These are phyloP conservation scores for Seriola dumerili DNA, from an alignment of 2,113 vertebrate genomes.

Conservation along the genomic window DNA sequence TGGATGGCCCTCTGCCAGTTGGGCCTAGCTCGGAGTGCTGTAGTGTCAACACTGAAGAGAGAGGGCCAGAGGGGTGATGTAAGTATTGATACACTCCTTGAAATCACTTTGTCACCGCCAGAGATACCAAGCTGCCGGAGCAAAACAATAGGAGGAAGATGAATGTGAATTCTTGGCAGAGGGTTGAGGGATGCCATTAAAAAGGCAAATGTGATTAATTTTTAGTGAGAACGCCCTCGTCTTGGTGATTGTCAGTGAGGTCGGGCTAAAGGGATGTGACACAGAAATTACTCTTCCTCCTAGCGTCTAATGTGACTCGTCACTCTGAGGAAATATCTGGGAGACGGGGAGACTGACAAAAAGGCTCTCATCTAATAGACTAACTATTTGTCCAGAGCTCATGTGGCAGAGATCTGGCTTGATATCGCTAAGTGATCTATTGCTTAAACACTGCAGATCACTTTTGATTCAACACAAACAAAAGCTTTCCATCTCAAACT, in stretches of 20 bases:
- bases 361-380: slow-evolving; percentile 81
- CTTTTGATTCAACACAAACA: slow-evolving; percentile 58
- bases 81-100: slow-evolving; percentile 82
- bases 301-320: slow-evolving; percentile 83
- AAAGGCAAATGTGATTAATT: slow-evolving; percentile 86
- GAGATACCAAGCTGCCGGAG: slow-evolving; percentile 49
- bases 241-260: slow-evolving; percentile 80
- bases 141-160: slow-evolving; percentile 54
- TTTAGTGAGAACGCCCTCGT: slow-evolving; percentile 77
- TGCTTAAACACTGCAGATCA: slow-evolving; percentile 55
- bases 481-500: slow-evolving; percentile 47
- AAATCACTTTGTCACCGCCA: slow-evolving; percentile 72
- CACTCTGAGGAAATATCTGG: slow-evolving; percentile 80
- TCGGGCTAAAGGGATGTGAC: slow-evolving; percentile 85
- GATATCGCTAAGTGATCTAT: slow-evolving; percentile 55
- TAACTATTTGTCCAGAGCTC: slow-evolving; percentile 77
- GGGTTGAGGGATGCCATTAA: slow-evolving; percentile 78
- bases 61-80: slow-evolving; percentile 73
- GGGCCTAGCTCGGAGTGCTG: slow-evolving; percentile 54
- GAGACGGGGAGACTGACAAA: slow-evolving; percentile 79
- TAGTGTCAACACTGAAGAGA: slow-evolving; percentile 68
- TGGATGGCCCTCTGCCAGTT: slow-evolving; percentile 72
- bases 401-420: slow-evolving; percentile 53
- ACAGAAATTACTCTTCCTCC: slow-evolving; percentile 85
- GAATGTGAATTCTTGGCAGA: slow-evolving; percentile 81